Evolutionary conservation across 2,797 vertebrate genomes (phyloP).

Genomic region (Catamblyrhynchus diadema): DNA sequence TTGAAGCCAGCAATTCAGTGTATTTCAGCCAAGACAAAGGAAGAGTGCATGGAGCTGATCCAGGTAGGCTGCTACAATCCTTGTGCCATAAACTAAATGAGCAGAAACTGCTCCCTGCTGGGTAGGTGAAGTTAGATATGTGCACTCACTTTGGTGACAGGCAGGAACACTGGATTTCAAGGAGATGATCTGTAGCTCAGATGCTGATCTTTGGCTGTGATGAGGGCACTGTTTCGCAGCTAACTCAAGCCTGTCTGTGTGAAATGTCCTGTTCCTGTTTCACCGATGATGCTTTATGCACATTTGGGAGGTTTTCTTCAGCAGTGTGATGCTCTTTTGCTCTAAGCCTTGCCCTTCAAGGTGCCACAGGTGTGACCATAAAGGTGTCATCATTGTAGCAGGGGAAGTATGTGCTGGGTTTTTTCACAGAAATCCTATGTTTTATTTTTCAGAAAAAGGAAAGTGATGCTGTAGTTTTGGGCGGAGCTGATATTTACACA

Average conservation of each 20-base stretch:
- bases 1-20: constrained; percentile 86
- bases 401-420: not conserved
- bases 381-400: not conserved
- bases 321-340: not conserved
- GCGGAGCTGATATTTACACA: constrained; percentile 86
- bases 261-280: not conserved
- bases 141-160: not conserved
- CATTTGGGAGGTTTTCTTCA: not conserved
- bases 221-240: not conserved
- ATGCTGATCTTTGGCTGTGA: not conserved
- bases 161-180: not conserved
- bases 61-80: constrained; percentile 56
- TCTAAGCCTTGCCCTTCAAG: not conserved
- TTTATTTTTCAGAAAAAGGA: constrained; percentile 79
- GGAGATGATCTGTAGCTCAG: not conserved
- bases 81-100: not conserved
- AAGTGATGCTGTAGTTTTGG: constrained; percentile 84
- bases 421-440: not conserved
- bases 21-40: constrained; percentile 77
- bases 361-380: not conserved
- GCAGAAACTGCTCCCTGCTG: not conserved
- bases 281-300: not conserved
- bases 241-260: not conserved
- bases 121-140: not conserved
- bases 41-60: constrained; percentile 83